Percentiles rank a stretch among this genome's conserved stretches.
Conservation (phyloP, 2,797 vertebrate genomes). For the Myiothlypis chrysogaster region DNA sequence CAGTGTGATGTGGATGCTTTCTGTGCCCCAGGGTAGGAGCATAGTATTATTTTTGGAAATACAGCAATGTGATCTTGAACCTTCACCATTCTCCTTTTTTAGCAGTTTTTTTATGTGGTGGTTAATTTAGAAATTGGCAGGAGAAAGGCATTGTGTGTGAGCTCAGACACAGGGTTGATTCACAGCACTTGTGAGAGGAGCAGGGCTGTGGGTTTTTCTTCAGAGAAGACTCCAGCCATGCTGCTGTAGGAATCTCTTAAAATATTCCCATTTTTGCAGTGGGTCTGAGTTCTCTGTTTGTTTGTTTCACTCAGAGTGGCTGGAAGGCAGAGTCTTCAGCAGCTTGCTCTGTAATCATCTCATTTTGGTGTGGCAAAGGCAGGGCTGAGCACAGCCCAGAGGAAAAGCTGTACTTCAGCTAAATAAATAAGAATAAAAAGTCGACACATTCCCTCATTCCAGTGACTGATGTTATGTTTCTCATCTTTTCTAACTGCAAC, state of each 20-base stretch:
- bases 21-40: not conserved
- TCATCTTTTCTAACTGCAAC: not conserved
- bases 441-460: not conserved
- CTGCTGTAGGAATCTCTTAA: not conserved
- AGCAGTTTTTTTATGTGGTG: not conserved
- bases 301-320: not conserved
- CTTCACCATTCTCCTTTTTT: not conserved
- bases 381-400: not conserved
- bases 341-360: not conserved
- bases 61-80: not conserved
- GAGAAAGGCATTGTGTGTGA: not conserved
- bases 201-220: not conserved
- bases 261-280: not conserved
- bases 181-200: not conserved
- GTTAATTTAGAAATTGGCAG: not conserved
- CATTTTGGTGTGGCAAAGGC: not conserved
- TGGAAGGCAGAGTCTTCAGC: not conserved
- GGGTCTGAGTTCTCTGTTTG: fast-evolving
- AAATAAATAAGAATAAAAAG: not conserved
- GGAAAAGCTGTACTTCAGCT: not conserved
- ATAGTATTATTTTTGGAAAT: not conserved
- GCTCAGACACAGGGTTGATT: not conserved
- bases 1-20: not conserved
- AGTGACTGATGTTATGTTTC: not conserved
- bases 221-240: not conserved